phyloP scores from a whole-genome alignment of 2,797 vertebrate genomes.

The Poeciliopsis gracilis region DNA sequence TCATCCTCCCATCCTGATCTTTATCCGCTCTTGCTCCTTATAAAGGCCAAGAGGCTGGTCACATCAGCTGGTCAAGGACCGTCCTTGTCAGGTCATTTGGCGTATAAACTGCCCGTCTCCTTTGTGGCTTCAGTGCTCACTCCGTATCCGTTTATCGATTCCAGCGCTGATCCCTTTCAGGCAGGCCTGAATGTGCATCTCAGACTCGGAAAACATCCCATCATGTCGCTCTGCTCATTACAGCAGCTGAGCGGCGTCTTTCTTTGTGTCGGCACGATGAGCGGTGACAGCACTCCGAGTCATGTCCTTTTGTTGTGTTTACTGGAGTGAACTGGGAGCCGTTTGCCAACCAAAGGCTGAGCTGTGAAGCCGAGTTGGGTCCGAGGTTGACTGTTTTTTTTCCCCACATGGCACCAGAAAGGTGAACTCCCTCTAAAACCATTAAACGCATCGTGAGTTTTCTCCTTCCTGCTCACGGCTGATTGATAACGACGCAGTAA shows the following conservation, averaged over 20 bases:
- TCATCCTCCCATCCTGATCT: slow-evolving; percentile 6
- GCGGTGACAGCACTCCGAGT: slow-evolving; percentile 54
- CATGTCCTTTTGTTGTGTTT: slow-evolving; percentile 60
- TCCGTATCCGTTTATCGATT: slow-evolving; percentile 41
- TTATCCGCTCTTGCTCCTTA: slow-evolving; percentile 14
- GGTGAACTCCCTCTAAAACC: slow-evolving; percentile 13
- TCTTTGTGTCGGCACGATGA: slow-evolving; percentile 54
- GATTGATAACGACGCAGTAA: slow-evolving; percentile 20
- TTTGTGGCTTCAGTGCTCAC: slow-evolving; percentile 31
- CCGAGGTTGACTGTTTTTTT: slow-evolving; percentile 31
- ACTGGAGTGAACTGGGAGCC: slow-evolving; percentile 54
- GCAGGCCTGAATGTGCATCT: slow-evolving; percentile 36
- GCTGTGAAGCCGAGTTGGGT: slow-evolving; percentile 27
- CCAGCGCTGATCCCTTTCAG: slow-evolving; percentile 48
- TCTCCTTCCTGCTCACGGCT: slow-evolving; percentile 6
- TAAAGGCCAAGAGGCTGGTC: slow-evolving; percentile 1
- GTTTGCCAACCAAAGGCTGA: slow-evolving; percentile 39
- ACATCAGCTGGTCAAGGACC: slow-evolving; percentile 40
- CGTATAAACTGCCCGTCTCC: slow-evolving; percentile 29
- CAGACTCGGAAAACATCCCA: slow-evolving; percentile 43
- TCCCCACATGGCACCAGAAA: slow-evolving; percentile 6
- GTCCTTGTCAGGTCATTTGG: slow-evolving; percentile 37
- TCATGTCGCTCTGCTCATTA: slow-evolving; percentile 41
- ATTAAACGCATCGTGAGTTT: slow-evolving; percentile 25
- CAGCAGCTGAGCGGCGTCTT: slow-evolving; percentile 44